Evolutionary conservation across 2,797 vertebrate species (phyloP).

Genomic region (Decapterus maruadsi): DNA sequence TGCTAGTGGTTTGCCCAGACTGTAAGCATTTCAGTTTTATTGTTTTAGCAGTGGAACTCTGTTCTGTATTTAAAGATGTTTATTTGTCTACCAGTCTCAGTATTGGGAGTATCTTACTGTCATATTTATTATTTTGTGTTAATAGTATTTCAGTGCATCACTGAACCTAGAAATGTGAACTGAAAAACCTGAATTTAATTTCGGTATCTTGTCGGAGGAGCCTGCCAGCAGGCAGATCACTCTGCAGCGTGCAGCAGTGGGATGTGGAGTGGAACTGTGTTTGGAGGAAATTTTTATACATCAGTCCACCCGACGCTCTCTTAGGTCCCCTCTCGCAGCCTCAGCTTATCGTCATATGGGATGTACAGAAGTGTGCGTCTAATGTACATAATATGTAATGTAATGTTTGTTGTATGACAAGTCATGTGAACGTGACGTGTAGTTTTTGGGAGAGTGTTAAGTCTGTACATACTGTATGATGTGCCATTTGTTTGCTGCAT

Average conservation of each 20-base stretch:
- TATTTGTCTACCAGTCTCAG: conserved; percentile 23
- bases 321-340: conserved; percentile 6
- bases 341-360: conserved; percentile 19
- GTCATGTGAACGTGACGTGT: conserved; percentile 61
- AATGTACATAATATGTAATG: conserved; percentile 68
- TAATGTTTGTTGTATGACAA: conserved; percentile 56
- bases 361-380: conserved; percentile 47
- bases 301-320: conserved; percentile 3
- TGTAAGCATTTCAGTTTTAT: conserved; percentile 8
- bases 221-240: not conserved
- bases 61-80: conserved; percentile 24
- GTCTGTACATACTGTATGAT: conserved; percentile 70
- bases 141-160: conserved; percentile 68
- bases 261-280: conserved; percentile 18
- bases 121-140: conserved; percentile 51
- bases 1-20: not conserved
- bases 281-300: conserved; percentile 6
- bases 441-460: conserved; percentile 51
- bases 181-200: conserved; percentile 24
- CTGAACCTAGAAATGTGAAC: conserved; percentile 64
- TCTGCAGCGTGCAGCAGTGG: conserved; percentile 7
- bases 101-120: conserved; percentile 40
- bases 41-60: conserved; percentile 17
- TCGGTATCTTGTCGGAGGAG: not conserved
- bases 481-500: conserved; percentile 72